Percentiles rank a stretch among this genome's conserved stretches.
Conservation (phyloP, 2,113 vertebrate genomes). For the Lota lota region DNA sequence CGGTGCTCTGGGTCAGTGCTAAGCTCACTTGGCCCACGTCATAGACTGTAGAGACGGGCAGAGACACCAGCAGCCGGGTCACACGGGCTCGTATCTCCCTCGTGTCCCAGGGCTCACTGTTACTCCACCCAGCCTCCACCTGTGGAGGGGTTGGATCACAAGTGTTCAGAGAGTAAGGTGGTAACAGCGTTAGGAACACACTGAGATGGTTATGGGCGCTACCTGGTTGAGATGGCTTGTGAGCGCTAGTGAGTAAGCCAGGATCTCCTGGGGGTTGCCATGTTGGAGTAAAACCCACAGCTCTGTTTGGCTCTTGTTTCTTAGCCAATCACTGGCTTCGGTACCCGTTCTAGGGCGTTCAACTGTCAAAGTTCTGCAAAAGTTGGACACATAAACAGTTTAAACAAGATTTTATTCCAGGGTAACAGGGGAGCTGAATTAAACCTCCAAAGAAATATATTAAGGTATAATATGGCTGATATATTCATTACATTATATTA, state of each 20-base stretch:
- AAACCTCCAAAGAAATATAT: too few species aligned
- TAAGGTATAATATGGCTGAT: too few species aligned
- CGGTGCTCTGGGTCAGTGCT: slow-evolving; percentile 66
- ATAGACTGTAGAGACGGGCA: slow-evolving; percentile 64
- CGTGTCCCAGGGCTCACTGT: slow-evolving; percentile 44
- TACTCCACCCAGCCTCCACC: slow-evolving; percentile 39
- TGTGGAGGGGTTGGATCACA: slow-evolving; percentile 25
- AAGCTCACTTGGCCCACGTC: slow-evolving; percentile 74
- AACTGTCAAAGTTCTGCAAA: slow-evolving; percentile 63
- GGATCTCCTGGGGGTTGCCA: slow-evolving; percentile 72
- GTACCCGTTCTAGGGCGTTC: slow-evolving; percentile 10
- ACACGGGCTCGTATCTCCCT: slow-evolving; percentile 64
- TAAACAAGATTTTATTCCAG: neutral
- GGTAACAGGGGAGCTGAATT: too few species aligned
- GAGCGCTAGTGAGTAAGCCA: slow-evolving; percentile 70
- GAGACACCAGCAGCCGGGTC: slow-evolving; percentile 62
- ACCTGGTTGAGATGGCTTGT: slow-evolving; percentile 76
- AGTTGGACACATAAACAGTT: neutral
- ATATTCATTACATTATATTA: too few species aligned
- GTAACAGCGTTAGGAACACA: neutral
- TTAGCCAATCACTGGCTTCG: slow-evolving; percentile 58
- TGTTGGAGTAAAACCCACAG: slow-evolving; percentile 65
- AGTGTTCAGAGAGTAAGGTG: neutral
- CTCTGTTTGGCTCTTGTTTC: slow-evolving; percentile 62
- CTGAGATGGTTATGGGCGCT: neutral